Evolutionary conservation across 2,888 invertebrate species (phyloP), one percentile per base, ranked within the genome.

Genomic region (Cheilosia vulpina): DNA sequence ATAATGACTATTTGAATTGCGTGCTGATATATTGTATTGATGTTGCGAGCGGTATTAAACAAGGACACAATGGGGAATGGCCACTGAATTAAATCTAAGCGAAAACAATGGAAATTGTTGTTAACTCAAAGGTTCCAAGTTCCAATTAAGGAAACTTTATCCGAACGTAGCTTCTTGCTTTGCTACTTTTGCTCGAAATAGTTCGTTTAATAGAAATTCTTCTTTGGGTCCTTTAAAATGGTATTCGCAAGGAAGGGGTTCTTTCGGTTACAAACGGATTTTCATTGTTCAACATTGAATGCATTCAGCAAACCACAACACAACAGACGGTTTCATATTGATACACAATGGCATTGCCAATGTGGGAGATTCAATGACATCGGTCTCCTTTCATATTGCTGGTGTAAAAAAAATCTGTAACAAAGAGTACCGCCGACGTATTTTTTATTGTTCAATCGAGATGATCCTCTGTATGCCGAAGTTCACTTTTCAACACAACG

Each of bases 1-100:
- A 57, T 68, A 78, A 78, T 57, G 68, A 73, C 65, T 77, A n/a
- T 31, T 55, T 34, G 58, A 83, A 57, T 73, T 63, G 55, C 52
- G 68, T 78, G 78, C 45, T 78, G 71, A 79, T 31, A 65, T 68
- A 11, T 53, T 50, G 66, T 53, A 47, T 53, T 19, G 60, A 47
- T 21, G 41, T 45, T 41, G 13, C 4, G 55, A 50, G 55, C 53
- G 19, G 52, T 27, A 13, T 53, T 53, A 5, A n/a, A 31, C 55
- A 71, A 60, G 47, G 45, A 41, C 21, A 43, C 53, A 24, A 38
- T 45, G 17, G 47, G 52, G 52, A 60, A 43, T 27, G 34, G 17
- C 21, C 11, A 7, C 13, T 15, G 13, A 19, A 34, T 63, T 43
- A 9, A 73, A 45, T 63, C 15, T 7, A 7, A 13, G 3, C 3